Percentiles rank a stretch among this genome's conserved stretches.
Evolutionary conservation across 1,140 invertebrate genomes (phyloP).

Genomic region (fruit fly (Drosophila melanogaster)): DNA sequence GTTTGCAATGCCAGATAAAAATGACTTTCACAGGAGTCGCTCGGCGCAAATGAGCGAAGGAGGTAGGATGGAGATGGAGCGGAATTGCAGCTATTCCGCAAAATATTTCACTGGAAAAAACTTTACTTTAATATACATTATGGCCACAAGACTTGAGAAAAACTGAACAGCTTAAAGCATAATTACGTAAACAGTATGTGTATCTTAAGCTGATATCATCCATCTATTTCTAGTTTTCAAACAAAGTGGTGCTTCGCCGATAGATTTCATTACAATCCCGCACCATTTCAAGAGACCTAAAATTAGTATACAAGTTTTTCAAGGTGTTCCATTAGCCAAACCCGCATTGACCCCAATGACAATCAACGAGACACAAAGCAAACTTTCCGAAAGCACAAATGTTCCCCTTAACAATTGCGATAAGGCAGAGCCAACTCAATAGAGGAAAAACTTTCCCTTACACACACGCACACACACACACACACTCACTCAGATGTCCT

Average conservation of each 20-base stretch:
- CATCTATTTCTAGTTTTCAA: no score
- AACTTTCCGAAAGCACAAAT: slow-evolving; percentile 22
- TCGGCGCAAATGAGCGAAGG: slow-evolving; percentile 20
- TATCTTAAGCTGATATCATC: neutral
- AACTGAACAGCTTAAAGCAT: neutral
- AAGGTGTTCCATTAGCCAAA: slow-evolving; percentile 26
- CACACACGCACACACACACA: slow-evolving; percentile 2
- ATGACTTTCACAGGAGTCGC: slow-evolving; percentile 50
- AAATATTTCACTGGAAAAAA: slow-evolving; percentile 30
- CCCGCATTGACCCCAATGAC: slow-evolving; percentile 50
- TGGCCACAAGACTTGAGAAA: neutral
- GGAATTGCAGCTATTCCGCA: slow-evolving; percentile 48
- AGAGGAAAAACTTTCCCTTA: slow-evolving; percentile 17
- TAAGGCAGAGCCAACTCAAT: slow-evolving; percentile 27
- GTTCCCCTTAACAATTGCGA: slow-evolving; percentile 24
- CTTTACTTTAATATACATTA: slow-evolving; percentile 3
- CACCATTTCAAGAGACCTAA: no score
- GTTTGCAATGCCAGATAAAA: slow-evolving; percentile 74
- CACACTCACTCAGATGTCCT: slow-evolving; percentile 5
- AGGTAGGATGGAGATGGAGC: slow-evolving; percentile 3
- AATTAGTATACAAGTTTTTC: neutral
- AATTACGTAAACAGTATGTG: neutral
- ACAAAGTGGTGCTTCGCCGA: no score
- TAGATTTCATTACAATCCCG: no score
- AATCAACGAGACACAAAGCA: slow-evolving; percentile 45